Base-by-base conservation (phyloP, 1,140 invertebrate species). In the Dendrolimus kikuchii region DNA sequence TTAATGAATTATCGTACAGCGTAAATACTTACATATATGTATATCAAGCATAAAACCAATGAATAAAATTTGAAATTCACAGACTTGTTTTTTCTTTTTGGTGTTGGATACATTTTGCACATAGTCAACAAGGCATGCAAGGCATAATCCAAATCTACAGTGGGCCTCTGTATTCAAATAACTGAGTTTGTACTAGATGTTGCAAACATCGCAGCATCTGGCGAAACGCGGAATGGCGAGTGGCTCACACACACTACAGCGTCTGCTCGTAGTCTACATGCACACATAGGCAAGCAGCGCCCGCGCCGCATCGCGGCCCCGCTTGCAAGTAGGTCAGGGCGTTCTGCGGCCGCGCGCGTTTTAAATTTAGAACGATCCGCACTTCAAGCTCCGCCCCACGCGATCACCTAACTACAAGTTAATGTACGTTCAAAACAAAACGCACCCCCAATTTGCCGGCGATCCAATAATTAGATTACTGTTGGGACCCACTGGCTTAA, bases 321-420 rank as follows among this genome's bases (percentile, higher is more conserved):
- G 81, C 81, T 75, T 65, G 79, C 79, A 85, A 82, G 69, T 85
- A 80, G 80, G 82, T 83, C 80, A 86, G 80, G 82, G 82, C 78
- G 82, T 74, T 83, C 70, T 81, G 81, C 77, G 79, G 79, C 79
- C 77, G 81, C 74, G 77, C 79, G 79, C 73, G 78, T 77, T 86
- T 83, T 86, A 83, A 83, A 83, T 83, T 81, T 86, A 86, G 82
- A 86, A 81, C 79, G 74, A 86, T 83, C 76, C 68, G 79, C 78
- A 75, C 77, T 79, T 77, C 70, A 77, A 77, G 68, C 79, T 77
- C 76, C 77, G 74, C 74, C 79, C 81, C 66, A 69, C 70, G 69
- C 68, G 71, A 81, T 78, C 71, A 57, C 63, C 70, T 72, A 78
- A 72, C 71, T 74, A 77, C 66, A 60, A 71, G 66, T 68, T 74